These are phyloP conservation scores for Gambusia affinis DNA, from an alignment of 2,113 vertebrate genomes.

Conservation along the genomic window DNA sequence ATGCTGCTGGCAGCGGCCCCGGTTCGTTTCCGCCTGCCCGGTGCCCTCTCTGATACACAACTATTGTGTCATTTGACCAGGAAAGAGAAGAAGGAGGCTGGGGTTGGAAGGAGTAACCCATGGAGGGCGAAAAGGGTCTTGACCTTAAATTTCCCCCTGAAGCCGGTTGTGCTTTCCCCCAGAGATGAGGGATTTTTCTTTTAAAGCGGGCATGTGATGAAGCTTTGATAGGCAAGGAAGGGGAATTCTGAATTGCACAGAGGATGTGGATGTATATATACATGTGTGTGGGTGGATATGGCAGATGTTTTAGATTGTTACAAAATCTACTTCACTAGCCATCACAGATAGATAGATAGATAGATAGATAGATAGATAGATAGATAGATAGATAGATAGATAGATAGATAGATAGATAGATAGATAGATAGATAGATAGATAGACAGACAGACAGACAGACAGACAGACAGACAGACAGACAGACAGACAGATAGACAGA, in stretches of 20 bases:
- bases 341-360: too few species aligned
- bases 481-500: slow-evolving; percentile 39
- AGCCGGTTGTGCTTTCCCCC: slow-evolving; percentile 63
- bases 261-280: background rate
- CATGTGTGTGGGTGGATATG: background rate
- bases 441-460: slow-evolving; percentile 35
- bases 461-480: slow-evolving; percentile 38
- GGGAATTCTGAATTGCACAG: slow-evolving; percentile 17
- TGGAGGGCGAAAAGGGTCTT: slow-evolving; percentile 14
- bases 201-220: slow-evolving; percentile 54
- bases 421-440: background rate
- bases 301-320: background rate
- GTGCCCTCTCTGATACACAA: slow-evolving; percentile 63
- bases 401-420: too few species aligned
- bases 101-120: background rate
- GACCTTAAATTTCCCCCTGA: slow-evolving; percentile 52
- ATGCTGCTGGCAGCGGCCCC: too few species aligned
- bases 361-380: too few species aligned
- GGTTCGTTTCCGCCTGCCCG: slow-evolving; percentile 59
- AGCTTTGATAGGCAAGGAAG: slow-evolving; percentile 32
- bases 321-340: background rate
- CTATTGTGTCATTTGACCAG: slow-evolving; percentile 72
- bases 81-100: slow-evolving; percentile 60
- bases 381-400: too few species aligned
- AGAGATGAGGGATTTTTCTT: slow-evolving; percentile 63